A percentile compares a stretch with the other conserved stretches of the same genome.
These are phyloP conservation scores for Epizoanthus fatuus DNA, from an alignment of 92 coral and sea anemone genomes.

Conservation along the genomic window DNA sequence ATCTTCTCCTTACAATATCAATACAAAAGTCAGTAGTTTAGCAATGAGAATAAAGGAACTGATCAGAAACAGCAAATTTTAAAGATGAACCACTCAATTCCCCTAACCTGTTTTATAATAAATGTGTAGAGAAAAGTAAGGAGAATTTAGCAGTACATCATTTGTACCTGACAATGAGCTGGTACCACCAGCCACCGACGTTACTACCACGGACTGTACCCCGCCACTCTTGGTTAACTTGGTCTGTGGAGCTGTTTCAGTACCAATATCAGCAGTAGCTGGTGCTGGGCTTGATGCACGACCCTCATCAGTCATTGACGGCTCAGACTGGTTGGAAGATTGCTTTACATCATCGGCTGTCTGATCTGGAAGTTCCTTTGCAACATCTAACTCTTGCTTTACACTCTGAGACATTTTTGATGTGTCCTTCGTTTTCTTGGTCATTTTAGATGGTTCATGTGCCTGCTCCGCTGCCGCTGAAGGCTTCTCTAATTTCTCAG, in stretches of 20 bases:
- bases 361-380: neutral
- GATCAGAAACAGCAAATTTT: no score
- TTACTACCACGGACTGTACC: slow-evolving; percentile 37
- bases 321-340: neutral
- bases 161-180: slow-evolving; percentile 48
- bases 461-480: neutral
- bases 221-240: slow-evolving; percentile 3
- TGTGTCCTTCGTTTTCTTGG: neutral
- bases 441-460: neutral
- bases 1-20: no score
- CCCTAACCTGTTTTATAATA: no score
- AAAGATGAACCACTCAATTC: no score
- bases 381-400: neutral
- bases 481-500: neutral
- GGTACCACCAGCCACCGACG: slow-evolving; percentile 43
- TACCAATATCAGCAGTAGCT: neutral
- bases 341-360: neutral
- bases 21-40: no score
- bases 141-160: no score
- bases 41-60: no score
- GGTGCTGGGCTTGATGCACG: neutral
- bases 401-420: neutral
- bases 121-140: no score
- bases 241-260: neutral
- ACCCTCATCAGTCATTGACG: neutral